These are phyloP conservation scores for Cheilosia impressa DNA, from an alignment of 2,888 invertebrate species.

Conservation along the genomic window DNA sequence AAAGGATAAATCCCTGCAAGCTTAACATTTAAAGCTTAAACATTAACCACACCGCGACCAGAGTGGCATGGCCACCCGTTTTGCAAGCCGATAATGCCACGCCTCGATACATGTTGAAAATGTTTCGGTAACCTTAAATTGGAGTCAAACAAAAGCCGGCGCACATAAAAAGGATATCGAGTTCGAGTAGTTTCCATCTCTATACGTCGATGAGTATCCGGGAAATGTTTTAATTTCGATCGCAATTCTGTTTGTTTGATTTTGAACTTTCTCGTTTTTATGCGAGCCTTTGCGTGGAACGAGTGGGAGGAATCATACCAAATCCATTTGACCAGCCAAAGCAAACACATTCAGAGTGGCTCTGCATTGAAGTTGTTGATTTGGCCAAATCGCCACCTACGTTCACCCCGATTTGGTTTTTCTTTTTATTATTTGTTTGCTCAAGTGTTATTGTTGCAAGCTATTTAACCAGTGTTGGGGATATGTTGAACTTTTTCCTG, in stretches of 20 bases:
- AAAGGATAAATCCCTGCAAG: conserved; percentile 40
- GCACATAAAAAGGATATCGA: conserved; percentile 20
- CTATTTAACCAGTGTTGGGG: conserved; percentile 54
- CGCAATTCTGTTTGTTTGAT: conserved; percentile 18
- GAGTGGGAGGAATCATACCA: conserved; percentile 42
- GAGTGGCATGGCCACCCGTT: not conserved
- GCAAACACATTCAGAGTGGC: conserved; percentile 27
- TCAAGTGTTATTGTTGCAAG: conserved; percentile 22
- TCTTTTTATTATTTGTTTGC: not conserved
- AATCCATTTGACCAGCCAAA: conserved; percentile 52
- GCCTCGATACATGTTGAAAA: conserved; percentile 36
- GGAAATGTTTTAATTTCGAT: conserved; percentile 66
- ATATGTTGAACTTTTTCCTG: conserved; percentile 55
- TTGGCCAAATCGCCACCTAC: conserved; percentile 55
- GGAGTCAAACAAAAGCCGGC: conserved; percentile 40
- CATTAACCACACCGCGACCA: conserved; percentile 13
- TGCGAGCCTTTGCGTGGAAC: conserved; percentile 18
- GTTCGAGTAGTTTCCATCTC: conserved; percentile 8
- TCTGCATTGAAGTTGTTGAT: conserved; percentile 64
- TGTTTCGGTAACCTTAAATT: conserved; percentile 20
- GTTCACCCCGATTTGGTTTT: not conserved
- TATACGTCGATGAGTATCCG: conserved; percentile 28
- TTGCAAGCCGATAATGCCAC: conserved; percentile 19
- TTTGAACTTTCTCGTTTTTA: conserved; percentile 13
- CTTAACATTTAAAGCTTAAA: conserved; percentile 29